Base-by-base conservation (phyloP, 2,888 invertebrate species). In the Anaspis maculata region DNA sequence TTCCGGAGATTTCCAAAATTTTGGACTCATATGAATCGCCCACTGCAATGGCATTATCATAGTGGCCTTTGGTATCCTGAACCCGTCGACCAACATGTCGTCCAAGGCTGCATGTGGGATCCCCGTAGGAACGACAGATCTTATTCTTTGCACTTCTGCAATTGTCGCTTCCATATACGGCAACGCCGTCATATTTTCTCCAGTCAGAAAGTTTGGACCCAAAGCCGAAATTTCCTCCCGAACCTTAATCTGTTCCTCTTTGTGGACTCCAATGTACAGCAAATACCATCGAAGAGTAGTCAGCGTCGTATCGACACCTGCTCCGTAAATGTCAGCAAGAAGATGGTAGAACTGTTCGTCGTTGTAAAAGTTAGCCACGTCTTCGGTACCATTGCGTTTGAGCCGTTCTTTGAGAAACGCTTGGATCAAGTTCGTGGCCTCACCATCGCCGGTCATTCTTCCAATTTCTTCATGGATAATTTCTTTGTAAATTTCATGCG, bases 291-390 rank as follows among this genome's bases (percentile, higher is more conserved):
- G 71, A 15, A 90, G 55, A 0, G 88, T 85, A 0, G 82, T 77
- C 34, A 85, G 64, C 0, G 87, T 83, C 0, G 91, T 90, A 51
- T 91, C 91, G 30, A 87, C 72, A 3, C 88, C 87, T 9, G 90
- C 90, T 0, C 89, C 88, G 54, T 86, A 86, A 54, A 90, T 68
- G 62, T 91, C 91, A 2, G 83, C 83, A 38, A 89, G 57, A 15
- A 89, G 67, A 59, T 81, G 84, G 46, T 77, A 65, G 53, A 87
- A 67, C 56, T 91, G 89, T 32, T 74, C 70, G 45, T 76, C 71
- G 10, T 69, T 76, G 54, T 79, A 79, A 46, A 72, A 73, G 30
- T 60, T 57, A n/a, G n/a, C n/a, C n/a, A n/a, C n/a, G n/a, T 32
- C 36, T 12, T 12, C 23, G 7, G 5, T 27, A 12, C 15, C 12